These are phyloP conservation scores for Macrophya annulata DNA, from an alignment of 2,888 invertebrate species.

Conservation along the genomic window DNA sequence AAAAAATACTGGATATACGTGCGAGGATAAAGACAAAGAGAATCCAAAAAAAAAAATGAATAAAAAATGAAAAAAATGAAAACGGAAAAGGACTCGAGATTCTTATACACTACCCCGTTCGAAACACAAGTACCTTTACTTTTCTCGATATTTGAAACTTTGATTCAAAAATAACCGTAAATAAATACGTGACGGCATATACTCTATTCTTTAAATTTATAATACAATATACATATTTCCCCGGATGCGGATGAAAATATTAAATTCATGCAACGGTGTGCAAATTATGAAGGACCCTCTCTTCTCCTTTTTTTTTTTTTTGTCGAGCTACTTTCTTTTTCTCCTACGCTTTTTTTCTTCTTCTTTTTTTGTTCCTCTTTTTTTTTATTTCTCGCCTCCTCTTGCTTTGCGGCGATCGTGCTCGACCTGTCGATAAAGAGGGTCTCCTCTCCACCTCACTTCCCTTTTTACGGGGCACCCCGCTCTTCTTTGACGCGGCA, in stretches of 20 bases:
- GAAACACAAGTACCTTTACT: neutral
- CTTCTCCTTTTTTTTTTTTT: neutral
- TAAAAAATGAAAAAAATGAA: too few species aligned
- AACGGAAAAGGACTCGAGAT: neutral
- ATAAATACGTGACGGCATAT: slow-evolving; percentile 8
- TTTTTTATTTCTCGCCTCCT: neutral
- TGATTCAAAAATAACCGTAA: neutral
- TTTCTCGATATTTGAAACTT: neutral
- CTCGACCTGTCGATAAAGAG: slow-evolving; percentile 45
- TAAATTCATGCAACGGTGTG: slow-evolving; percentile 4
- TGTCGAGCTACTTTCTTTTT: neutral
- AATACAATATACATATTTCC: too few species aligned
- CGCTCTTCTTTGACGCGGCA: slow-evolving; percentile 54
- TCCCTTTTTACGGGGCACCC: neutral
- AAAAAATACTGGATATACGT: slow-evolving; percentile 38
- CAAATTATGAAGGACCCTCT: neutral
- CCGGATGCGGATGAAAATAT: neutral
- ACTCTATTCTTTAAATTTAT: neutral
- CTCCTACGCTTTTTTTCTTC: neutral
- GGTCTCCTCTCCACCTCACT: neutral
- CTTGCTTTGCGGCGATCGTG: slow-evolving; percentile 45
- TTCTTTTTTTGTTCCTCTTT: neutral
- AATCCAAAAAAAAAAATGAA: too few species aligned
- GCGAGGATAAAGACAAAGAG: neutral
- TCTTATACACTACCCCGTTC: neutral